Base-by-base conservation (phyloP, 2,113 vertebrate species). In the Pholis gunnellus region DNA sequence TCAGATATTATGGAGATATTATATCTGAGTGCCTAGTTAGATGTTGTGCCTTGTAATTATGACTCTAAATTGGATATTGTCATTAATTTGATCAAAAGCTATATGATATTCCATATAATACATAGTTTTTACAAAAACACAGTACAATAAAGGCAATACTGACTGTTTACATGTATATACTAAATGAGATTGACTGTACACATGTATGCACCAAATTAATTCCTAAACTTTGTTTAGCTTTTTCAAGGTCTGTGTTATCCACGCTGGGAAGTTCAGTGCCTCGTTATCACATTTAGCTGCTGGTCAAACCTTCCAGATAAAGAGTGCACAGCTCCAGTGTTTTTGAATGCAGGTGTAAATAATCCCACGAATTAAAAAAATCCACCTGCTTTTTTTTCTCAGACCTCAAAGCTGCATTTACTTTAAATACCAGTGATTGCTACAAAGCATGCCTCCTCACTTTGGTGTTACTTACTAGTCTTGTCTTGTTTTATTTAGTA, bases 281-380 rank as follows among this genome's bases (percentile, higher is more conserved):
- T 25, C 11, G 10, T 38, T 22, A 38, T 20, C 1, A 38, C 13
- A 17, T 25, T 40, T 17, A 17, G 40, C 38, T 57, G 34, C 6
- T 44, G n/a, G 13, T 14, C n/a, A 34, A 25, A 14, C 3, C 25
- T 3, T 25, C 5, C 14, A 25, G 29, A 66, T 50, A 17, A 18
- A 1, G 0, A 18, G n/a, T 1, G n/a, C n/a, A n/a, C 20, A 27
- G 40, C 25, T 46, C 18, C 46, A 38, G 8, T 2, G 29, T 59
- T 75, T 75, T 57, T 7, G 29, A 65, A 20, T 9, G 7, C 77
- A 84, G 59, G 25, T 84, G 60, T 66, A 11, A 50, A 50, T 50
- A 20, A 17, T 48, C 46, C 46, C 46, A 50, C 69, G 57, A 20
- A 20, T 6, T 20, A 20, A 50, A 1, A 2, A 2, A 50, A 50